Base-by-base conservation (phyloP, 2,888 invertebrate genomes). In the Leucania comma region DNA sequence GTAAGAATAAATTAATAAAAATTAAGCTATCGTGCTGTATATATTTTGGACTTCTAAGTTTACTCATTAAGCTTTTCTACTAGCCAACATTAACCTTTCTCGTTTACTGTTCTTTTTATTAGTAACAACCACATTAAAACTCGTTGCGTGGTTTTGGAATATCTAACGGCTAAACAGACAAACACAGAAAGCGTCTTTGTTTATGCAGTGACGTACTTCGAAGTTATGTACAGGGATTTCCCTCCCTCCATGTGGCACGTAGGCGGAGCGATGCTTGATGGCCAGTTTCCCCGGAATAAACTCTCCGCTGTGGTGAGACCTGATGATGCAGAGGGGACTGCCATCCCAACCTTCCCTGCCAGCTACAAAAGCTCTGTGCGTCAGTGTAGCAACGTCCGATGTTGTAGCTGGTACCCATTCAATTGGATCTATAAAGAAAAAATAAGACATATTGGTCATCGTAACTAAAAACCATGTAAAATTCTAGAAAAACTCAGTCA, bases 331-430 rank as follows among this genome's bases (percentile, higher is more conserved):
- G 10, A 96, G 86, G 0, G 95, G 95, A 75, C 94, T 96, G 20
- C 90, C 86, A 72, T 96, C 96, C 93, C 95, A 94, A 1, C 91
- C 95, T 75, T 96, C 96, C 61, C 87, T 91, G 5, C 96, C 96
- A 1, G 89, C 95, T 0, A 93, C 90, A 14, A 93, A 90, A 0
- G 96, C 96, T 35, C 88, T 90, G 35, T 90, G 88, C 3, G 89
- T 73, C 3, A 93, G 86, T 1, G 87, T 78, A 0, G 83, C 60
- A 0, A 94, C 94, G 0, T 88, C 86, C 1, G 85, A 73, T 0
- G 92, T 82, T 0, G 92, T 93, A 1, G 92, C 86, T 17, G 91
- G 83, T 2, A 93, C 88, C 96, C 96, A 96, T 62, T 95, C 93
- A 20, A 93, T 86, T 0, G 85, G 63, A 29, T 88, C 92, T 87